Conservation (phyloP, 2,797 vertebrate species). For the Steatocranus sp. region DNA sequence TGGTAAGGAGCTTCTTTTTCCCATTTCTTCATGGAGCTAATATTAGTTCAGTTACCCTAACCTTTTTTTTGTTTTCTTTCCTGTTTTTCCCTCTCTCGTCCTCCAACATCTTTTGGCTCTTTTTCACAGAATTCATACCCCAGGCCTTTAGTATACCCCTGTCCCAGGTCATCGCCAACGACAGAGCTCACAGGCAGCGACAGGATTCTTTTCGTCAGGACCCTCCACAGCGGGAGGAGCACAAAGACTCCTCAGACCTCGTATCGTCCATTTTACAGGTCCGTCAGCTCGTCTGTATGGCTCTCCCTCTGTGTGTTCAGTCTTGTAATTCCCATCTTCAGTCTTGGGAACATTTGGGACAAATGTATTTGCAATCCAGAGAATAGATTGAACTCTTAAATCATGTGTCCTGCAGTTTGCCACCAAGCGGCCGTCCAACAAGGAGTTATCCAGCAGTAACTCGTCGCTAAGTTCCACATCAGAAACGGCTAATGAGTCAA, state of each 20-base stretch:
- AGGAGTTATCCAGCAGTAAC: slow-evolving; percentile 95
- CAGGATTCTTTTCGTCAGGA: slow-evolving; percentile 77
- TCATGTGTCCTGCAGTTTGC: slow-evolving; percentile 74
- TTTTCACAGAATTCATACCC: slow-evolving; percentile 80
- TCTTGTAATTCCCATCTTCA: not conserved
- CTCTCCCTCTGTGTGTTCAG: not conserved
- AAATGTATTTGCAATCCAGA: not conserved
- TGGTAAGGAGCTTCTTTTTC: not conserved
- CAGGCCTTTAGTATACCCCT: slow-evolving; percentile 91
- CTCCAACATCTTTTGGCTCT: not conserved
- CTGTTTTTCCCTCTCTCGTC: not conserved
- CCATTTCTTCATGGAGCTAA: not conserved
- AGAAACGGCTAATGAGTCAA: slow-evolving; percentile 90
- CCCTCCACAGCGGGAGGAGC: slow-evolving; percentile 81
- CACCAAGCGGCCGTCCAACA: slow-evolving; percentile 84
- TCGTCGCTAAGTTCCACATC: slow-evolving; percentile 95
- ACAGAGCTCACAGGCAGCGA: slow-evolving; percentile 87
- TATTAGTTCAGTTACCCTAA: not conserved
- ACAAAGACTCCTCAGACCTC: slow-evolving; percentile 87
- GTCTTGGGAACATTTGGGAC: not conserved
- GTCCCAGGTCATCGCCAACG: slow-evolving; percentile 92
- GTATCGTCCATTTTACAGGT: slow-evolving; percentile 86
- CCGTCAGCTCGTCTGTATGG: not conserved
- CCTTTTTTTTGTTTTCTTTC: not conserved
- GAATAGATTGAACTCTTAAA: not conserved